Evolutionary conservation across 2,888 invertebrate species (phyloP), one percentile per base, ranked within the genome.

Genomic region (Oscheius sp.): DNA sequence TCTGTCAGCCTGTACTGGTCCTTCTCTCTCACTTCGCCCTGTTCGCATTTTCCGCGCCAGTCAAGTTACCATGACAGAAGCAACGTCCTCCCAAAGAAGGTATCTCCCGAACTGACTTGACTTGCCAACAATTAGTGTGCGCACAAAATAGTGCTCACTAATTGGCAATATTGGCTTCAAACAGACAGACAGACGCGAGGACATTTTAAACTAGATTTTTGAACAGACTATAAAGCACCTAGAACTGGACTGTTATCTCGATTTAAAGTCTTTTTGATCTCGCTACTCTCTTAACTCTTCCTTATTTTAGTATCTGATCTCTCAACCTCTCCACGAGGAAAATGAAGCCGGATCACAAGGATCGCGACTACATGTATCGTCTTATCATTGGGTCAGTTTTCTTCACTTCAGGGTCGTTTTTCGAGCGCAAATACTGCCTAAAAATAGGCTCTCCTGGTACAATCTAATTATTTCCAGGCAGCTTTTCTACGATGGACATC

Each of bases 401-500:
- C 48, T 58, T 21, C 10, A 42, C 21, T 47, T 37, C 47, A 33
- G 21, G 21, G 13, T 35, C 53, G 53, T 2, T 51, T 51, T 21
- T 51, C n/a, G 53, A 3, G 3, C n/a, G n/a, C 53, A 10, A 3
- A 51, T 3, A 21, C 2, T 2, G 3, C 53, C 21, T 9, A 53
- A 11, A 35, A 35, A 55, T n/a, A 33, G 5, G 33, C 7, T 33
- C 11, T 33, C 33, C 55, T 48, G 32, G 4, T 21, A 21, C 21
- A 21, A 21, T 21, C 21, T 21, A n/a, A 29, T 21, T 32, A 11
- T 10, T 60, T 92, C 50, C 90, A 99, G 99, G 87, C 99, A 99
- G 90, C 91, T 99, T 70, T 95, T 94, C 90, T 98, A 99, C 89
- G 99, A 99, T 93, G 98, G 98, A 0, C 94, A 96, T 90, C 95